Evolutionary conservation across 2,797 vertebrate species (phyloP).

Genomic region (Sparus aurata): DNA sequence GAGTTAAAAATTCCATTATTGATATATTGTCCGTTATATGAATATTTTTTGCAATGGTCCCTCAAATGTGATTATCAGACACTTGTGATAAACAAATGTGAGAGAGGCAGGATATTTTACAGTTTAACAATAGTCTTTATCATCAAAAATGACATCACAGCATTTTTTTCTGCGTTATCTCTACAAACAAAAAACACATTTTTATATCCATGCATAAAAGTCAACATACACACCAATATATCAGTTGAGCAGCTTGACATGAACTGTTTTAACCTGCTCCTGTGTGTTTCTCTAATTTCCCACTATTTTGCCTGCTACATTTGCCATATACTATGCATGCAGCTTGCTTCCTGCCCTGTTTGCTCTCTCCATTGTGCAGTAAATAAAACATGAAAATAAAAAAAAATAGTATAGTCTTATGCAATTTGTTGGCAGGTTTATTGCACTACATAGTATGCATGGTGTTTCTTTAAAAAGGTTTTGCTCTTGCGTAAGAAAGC

Average conservation of each 20-base stretch:
- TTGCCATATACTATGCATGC: not conserved
- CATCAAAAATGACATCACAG: too few species aligned
- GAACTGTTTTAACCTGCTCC: not conserved
- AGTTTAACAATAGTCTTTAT: too few species aligned
- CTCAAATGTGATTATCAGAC: too few species aligned
- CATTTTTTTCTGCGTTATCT: too few species aligned
- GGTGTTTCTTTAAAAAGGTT: constrained; percentile 10
- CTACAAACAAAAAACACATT: too few species aligned
- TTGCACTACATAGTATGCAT: constrained; percentile 28
- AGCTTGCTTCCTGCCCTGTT: constrained; percentile 1
- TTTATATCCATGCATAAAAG: too few species aligned
- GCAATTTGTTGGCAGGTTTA: constrained; percentile 32
- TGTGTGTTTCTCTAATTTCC: not conserved
- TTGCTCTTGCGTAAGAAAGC: constrained; percentile 34
- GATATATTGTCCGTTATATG: too few species aligned
- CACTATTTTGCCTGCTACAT: not conserved
- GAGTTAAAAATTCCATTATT: too few species aligned
- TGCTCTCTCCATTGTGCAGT: not conserved
- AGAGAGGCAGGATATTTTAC: too few species aligned
- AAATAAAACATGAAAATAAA: constrained; percentile 21
- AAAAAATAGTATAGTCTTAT: constrained; percentile 5
- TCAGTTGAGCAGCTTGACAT: not conserved
- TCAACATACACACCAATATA: too few species aligned
- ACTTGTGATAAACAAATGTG: too few species aligned
- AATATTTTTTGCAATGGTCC: too few species aligned